A percentile compares a stretch with the other conserved stretches of the same genome.
Evolutionary conservation across 2,888 invertebrate genomes (phyloP).

Genomic region (Candidula unifasciata): DNA sequence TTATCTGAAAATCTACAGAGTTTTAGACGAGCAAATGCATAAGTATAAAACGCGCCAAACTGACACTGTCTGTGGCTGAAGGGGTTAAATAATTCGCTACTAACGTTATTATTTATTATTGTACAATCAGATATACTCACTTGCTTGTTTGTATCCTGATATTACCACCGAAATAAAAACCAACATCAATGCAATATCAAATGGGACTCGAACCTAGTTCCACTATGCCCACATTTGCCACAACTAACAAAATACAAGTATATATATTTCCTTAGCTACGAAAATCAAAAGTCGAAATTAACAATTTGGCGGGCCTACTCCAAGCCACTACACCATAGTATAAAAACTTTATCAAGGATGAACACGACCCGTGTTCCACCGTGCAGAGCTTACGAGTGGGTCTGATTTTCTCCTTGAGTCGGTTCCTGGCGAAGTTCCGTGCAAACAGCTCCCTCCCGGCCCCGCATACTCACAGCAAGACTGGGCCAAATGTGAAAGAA

Average conservation of each 20-base stretch:
- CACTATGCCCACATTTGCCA: no score
- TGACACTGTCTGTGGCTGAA: no score
- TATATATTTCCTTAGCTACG: background rate
- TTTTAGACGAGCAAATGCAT: no score
- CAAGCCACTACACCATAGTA: background rate
- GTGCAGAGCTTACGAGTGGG: background rate
- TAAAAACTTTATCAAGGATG: background rate
- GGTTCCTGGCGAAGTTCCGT: background rate
- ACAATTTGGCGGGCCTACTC: background rate
- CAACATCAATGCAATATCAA: no score
- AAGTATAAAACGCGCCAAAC: no score
- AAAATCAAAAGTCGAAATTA: background rate
- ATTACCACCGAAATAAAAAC: no score
- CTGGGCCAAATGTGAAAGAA: conserved; percentile 3
- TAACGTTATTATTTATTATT: no score
- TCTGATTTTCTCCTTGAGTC: background rate
- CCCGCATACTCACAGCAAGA: background rate
- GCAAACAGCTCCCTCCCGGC: background rate
- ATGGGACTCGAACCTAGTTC: no score
- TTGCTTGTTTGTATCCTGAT: background rate
- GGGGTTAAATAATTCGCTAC: no score
- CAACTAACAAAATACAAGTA: background rate
- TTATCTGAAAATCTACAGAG: no score
- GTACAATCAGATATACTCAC: background rate
- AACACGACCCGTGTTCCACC: conserved; percentile 34